Evolutionary conservation across 2,113 vertebrate species (phyloP), one percentile per base, ranked within the genome.

Genomic region (Neomonachus schauinslandi): DNA sequence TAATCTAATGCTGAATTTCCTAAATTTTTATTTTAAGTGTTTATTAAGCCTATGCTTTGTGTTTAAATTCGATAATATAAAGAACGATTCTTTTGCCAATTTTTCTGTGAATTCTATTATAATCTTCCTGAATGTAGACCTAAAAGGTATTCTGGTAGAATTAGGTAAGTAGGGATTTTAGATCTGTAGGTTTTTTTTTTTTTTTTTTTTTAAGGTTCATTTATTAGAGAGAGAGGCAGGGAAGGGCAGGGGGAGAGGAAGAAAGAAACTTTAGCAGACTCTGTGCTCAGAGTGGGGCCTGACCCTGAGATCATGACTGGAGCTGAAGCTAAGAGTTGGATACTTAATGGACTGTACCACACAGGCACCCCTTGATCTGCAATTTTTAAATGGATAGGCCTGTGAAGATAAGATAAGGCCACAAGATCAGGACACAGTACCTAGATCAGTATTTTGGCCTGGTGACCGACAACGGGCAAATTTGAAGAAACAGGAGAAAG

Each of bases 71-170:
- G 14, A 24, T 55, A 71, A 77, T 53, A 77, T 46, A 46, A 94
- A 94, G 4, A 81, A n/a, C 26, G 57, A 31, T 49, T 65, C 39
- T 93, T 84, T 59, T 67, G n/a, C 33, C 53, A 82, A 46, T 53
- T 69, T 90, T n/a, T 83, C 76, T 94, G 59, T 59, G 19, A 97
- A 42, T 65, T 59, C 33, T 74, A 65, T 71, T 86, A 87, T 59
- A 82, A 28, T 69, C 2, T 93, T 61, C 67, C n/a, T 87, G 59
- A 86, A 42, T 12, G 26, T n/a, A 74, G 6, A 76, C 16, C 12
- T 19, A 9, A 82, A 74, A 59, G 14, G 19, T 46, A 15, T 33
- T 88, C 31, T n/a, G 26, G 39, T 59, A 94, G 46, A 46, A 82
- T 57, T 33, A 80, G 28, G 31, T 26, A 77, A 77, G 79, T 71